Conservation (phyloP, 2,113 vertebrate genomes). For the Dipodomys ordii region DNA sequence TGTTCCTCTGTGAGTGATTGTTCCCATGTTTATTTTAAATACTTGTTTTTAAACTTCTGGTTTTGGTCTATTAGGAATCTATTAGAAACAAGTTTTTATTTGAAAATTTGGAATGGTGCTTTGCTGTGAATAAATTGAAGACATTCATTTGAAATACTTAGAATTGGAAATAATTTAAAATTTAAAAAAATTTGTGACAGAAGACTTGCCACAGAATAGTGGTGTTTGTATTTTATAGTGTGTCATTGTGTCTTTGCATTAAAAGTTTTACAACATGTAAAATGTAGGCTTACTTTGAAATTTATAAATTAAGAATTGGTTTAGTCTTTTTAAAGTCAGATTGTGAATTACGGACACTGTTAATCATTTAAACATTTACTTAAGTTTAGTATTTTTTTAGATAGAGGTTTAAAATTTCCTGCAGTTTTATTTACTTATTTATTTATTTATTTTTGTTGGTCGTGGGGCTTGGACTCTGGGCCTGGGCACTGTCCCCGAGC, state of each 20-base stretch:
- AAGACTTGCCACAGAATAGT: not conserved
- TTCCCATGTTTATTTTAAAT: slow-evolving; percentile 72
- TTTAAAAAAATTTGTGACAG: not conserved
- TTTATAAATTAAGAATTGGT: not conserved
- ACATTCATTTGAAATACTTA: slow-evolving; percentile 38
- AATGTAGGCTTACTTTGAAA: slow-evolving; percentile 34
- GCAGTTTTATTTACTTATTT: not conserved
- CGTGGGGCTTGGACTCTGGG: too few species aligned
- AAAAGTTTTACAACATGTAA: slow-evolving; percentile 23
- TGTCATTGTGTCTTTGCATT: slow-evolving; percentile 25
- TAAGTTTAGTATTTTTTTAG: slow-evolving; percentile 50
- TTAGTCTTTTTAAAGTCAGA: not conserved
- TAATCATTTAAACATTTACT: not conserved
- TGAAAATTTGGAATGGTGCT: slow-evolving; percentile 52
- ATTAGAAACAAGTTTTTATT: slow-evolving; percentile 55
- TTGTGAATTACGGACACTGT: slow-evolving; percentile 31
- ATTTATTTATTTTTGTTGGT: not conserved
- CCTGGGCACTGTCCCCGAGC: too few species aligned
- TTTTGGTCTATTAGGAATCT: slow-evolving; percentile 37
- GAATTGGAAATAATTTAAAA: slow-evolving; percentile 43
- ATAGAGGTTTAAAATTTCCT: slow-evolving; percentile 2
- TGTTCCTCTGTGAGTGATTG: slow-evolving; percentile 78
- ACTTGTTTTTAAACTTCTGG: slow-evolving; percentile 57
- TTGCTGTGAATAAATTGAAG: slow-evolving; percentile 55
- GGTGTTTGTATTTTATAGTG: slow-evolving; percentile 38